Evolutionary conservation across 30 jellyfish, hydroid and myxozoan genomes (phyloP).

Genomic region (Nemopilema nomurai): DNA sequence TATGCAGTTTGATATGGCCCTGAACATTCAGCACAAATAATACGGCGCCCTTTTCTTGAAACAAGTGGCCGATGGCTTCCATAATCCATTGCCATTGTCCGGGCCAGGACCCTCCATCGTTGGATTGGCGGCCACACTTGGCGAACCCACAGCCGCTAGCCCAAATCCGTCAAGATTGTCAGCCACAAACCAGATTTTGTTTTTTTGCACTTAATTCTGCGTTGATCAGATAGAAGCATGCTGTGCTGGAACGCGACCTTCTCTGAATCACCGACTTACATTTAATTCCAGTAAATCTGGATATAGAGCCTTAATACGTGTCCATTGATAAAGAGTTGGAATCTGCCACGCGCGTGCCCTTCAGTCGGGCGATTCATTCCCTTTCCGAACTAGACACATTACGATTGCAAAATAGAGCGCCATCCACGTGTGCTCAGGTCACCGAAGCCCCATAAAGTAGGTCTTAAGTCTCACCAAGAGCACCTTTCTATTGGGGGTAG

Average conservation of each 20-base stretch:
- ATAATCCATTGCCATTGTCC: too few relatives aligned
- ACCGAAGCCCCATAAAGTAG: neutral
- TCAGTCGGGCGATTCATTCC: conserved; percentile 12
- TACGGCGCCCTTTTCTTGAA: too few relatives aligned
- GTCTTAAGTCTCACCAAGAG: too few relatives aligned
- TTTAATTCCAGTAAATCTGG: conserved; percentile 38
- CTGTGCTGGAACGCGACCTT: conserved; percentile 50
- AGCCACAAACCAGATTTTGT: neutral
- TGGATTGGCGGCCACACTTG: too few relatives aligned
- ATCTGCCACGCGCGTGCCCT: neutral
- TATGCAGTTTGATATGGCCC: too few relatives aligned
- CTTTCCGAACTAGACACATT: neutral
- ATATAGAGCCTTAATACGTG: neutral
- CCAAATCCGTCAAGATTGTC: neutral
- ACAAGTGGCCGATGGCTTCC: too few relatives aligned
- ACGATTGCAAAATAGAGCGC: neutral
- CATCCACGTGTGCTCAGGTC: neutral
- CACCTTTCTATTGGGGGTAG: too few relatives aligned
- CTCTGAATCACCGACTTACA: conserved; percentile 7
- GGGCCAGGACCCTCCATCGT: too few relatives aligned
- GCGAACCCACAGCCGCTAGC: neutral
- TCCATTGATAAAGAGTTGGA: neutral
- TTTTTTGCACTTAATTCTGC: too few relatives aligned
- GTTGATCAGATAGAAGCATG: neutral
- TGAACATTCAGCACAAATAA: too few relatives aligned